Conservation (phyloP, 92 coral and sea anemone species). For the Porites cylindrica region DNA sequence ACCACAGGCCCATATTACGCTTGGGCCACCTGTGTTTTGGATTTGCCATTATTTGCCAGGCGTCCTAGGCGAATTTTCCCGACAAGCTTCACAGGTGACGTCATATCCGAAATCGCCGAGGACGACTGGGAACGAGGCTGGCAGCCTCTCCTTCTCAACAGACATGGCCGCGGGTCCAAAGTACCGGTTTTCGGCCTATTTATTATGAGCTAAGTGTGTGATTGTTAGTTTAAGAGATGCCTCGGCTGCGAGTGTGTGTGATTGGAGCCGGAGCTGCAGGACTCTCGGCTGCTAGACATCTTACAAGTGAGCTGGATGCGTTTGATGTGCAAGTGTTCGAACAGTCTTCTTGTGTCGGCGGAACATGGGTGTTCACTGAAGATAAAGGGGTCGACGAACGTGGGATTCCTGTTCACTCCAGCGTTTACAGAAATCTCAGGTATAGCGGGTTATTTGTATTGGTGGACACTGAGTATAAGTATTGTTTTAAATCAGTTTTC, state of each 20-base stretch:
- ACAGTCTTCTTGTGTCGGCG: conserved; percentile 64
- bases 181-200: no score
- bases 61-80: no score
- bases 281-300: conserved; percentile 63
- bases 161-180: no score
- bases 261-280: conserved; percentile 90
- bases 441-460: neutral
- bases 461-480: no score
- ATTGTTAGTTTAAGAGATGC: neutral
- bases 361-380: conserved; percentile 78
- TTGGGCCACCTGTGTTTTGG: no score
- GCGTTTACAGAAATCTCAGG: conserved; percentile 82
- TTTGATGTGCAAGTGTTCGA: conserved; percentile 62
- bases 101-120: no score
- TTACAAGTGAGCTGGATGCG: conserved; percentile 55
- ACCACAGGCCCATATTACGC: no score
- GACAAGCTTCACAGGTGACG: no score
- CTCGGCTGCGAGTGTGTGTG: conserved; percentile 69
- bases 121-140: no score
- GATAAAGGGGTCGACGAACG: conserved; percentile 47
- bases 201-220: no score
- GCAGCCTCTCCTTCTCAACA: no score
- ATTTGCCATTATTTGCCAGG: no score
- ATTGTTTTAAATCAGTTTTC: neutral
- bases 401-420: conserved; percentile 70